Percentiles rank a stretch among this genome's conserved stretches.
These are phyloP conservation scores for Heterotilapia buettikoferi DNA, from an alignment of 2,113 vertebrate genomes.

Conservation along the genomic window DNA sequence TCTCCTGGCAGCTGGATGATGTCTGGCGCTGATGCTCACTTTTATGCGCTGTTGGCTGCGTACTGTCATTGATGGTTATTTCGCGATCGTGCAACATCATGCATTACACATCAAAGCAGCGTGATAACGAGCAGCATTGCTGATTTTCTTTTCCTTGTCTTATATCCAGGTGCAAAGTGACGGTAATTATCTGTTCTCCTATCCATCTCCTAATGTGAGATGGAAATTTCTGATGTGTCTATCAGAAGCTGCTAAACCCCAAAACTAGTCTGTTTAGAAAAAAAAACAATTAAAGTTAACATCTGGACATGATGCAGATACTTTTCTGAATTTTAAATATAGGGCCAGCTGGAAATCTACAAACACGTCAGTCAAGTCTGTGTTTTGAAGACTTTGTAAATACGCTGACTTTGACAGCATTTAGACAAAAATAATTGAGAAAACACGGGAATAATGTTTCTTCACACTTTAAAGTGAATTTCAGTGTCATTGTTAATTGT, in stretches of 20 bases:
- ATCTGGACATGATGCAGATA: neutral
- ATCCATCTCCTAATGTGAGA: neutral
- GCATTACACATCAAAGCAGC: conserved; percentile 1
- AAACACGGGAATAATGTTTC: neutral
- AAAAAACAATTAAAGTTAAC: neutral
- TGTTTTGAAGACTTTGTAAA: neutral
- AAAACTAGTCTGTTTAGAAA: neutral
- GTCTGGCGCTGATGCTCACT: neutral
- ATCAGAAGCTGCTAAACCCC: neutral
- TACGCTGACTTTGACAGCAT: neutral
- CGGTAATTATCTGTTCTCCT: neutral
- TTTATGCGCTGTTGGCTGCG: neutral
- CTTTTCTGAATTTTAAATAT: neutral
- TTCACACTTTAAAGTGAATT: neutral
- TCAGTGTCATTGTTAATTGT: neutral
- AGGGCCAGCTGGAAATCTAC: neutral
- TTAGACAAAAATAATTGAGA: neutral
- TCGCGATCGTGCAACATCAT: neutral
- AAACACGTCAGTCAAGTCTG: neutral
- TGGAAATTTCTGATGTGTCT: neutral
- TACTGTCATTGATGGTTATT: neutral
- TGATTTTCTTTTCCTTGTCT: neutral
- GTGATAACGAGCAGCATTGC: neutral
- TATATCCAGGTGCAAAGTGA: neutral
- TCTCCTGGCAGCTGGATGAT: conserved; percentile 9